Percentiles rank a stretch among this genome's conserved stretches.
Evolutionary conservation across 2,113 vertebrate genomes (phyloP).

Genomic region (Thunnus maccoyii): DNA sequence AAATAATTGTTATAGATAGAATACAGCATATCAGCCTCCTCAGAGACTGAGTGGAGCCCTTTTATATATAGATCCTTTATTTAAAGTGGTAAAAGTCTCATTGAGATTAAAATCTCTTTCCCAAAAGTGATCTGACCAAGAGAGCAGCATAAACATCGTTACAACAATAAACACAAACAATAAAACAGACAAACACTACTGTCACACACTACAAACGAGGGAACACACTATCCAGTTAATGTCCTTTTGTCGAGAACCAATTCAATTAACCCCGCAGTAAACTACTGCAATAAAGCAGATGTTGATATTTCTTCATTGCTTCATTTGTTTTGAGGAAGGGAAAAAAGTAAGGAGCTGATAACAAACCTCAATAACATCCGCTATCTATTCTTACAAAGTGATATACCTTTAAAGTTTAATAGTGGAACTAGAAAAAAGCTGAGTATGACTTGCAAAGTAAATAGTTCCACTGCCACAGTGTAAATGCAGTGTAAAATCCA

Average conservation of each 20-base stretch:
- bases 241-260: too few relatives aligned
- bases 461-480: not conserved
- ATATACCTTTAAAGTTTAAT: not conserved
- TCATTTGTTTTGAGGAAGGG: conserved; percentile 27
- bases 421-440: not conserved
- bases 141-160: too few relatives aligned
- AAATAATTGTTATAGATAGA: not conserved
- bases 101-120: too few relatives aligned
- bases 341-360: conserved; percentile 37
- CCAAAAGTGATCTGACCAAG: too few relatives aligned
- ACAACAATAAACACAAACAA: too few relatives aligned
- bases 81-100: too few relatives aligned
- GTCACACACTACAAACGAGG: too few relatives aligned
- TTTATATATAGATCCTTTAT: too few relatives aligned
- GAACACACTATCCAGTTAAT: too few relatives aligned
- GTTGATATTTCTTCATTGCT: conserved; percentile 37
- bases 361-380: conserved; percentile 22
- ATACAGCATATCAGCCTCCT: not conserved
- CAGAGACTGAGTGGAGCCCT: not conserved
- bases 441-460: conserved; percentile 20
- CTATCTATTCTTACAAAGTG: conserved; percentile 1
- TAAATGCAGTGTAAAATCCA: conserved; percentile 13
- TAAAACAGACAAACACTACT: too few relatives aligned
- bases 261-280: conserved; percentile 35
- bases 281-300: conserved; percentile 28